Evolutionary conservation across 92 coral and sea anemone genomes (phyloP).

Genomic region (Diadumene lineata): DNA sequence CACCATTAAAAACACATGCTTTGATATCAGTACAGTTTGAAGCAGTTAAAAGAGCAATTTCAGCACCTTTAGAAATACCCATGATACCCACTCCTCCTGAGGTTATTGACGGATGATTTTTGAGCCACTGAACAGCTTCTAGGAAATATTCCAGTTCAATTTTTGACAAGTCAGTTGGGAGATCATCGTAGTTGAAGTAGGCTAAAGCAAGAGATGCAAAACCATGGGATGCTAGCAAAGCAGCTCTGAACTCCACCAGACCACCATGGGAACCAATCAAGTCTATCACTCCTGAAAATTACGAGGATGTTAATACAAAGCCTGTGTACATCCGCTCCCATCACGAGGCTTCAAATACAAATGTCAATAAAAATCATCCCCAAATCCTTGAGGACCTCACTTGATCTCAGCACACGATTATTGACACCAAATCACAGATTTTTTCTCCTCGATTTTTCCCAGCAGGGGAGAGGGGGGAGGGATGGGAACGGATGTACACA

Average conservation of each 20-base stretch:
- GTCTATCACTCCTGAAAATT: conserved; percentile 57
- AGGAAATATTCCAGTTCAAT: conserved; percentile 67
- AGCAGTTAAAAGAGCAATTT: conserved; percentile 51
- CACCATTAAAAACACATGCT: conserved; percentile 17
- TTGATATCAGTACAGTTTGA: conserved; percentile 38
- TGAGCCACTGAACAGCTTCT: conserved; percentile 66
- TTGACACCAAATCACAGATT: too few species aligned
- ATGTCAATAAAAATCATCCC: too few species aligned
- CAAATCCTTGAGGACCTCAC: too few species aligned
- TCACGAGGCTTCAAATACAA: too few species aligned
- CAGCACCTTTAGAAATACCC: conserved; percentile 63
- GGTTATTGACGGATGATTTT: conserved; percentile 42
- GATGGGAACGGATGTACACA: too few species aligned
- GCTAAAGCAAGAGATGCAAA: conserved; percentile 66
- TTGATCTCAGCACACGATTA: too few species aligned
- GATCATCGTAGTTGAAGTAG: conserved; percentile 53
- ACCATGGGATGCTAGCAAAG: conserved; percentile 82
- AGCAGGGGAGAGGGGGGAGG: too few species aligned
- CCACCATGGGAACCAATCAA: conserved; percentile 69
- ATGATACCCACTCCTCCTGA: conserved; percentile 48
- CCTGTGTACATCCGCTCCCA: too few species aligned
- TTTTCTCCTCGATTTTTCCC: too few species aligned
- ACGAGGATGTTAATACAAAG: neutral
- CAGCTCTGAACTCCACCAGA: conserved; percentile 52
- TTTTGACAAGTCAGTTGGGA: conserved; percentile 47